Conservation (phyloP, 1,140 invertebrate species). For the Cryptotermes secundus region DNA sequence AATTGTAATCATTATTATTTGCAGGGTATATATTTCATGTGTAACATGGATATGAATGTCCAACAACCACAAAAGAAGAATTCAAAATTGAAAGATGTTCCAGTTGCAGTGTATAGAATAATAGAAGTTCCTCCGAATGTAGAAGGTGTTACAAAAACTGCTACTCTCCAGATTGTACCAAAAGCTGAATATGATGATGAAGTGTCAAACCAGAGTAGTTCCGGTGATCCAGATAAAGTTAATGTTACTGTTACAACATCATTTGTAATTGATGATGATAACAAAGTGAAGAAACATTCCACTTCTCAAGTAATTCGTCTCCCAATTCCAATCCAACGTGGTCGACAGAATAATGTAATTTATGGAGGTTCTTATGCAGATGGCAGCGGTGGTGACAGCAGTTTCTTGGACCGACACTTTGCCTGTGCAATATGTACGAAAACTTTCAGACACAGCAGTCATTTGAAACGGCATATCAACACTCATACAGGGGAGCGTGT, state of each 20-base stretch:
- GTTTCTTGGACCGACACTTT: background rate
- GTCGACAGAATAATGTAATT: background rate
- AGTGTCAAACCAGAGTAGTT: background rate
- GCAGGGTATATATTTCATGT: background rate
- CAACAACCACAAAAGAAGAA: background rate
- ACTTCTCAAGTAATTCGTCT: background rate
- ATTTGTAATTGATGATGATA: background rate
- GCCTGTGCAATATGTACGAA: background rate
- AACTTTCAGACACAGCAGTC: conserved; percentile 18
- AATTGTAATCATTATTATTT: background rate
- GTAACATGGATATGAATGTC: background rate
- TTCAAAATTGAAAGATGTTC: background rate
- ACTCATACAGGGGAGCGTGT: conserved; percentile 28
- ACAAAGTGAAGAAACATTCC: background rate
- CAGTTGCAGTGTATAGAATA: background rate
- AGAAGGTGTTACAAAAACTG: background rate
- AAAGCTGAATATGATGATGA: background rate
- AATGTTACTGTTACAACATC: background rate
- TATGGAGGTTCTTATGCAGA: background rate
- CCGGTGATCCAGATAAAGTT: background rate
- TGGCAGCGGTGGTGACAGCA: background rate
- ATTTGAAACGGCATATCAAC: conserved; percentile 26
- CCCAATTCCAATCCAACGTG: background rate
- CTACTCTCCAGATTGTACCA: background rate
- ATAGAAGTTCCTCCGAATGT: conserved; percentile 3